Conservation (phyloP, 1,140 invertebrate genomes). For the Telenomus remus region DNA sequence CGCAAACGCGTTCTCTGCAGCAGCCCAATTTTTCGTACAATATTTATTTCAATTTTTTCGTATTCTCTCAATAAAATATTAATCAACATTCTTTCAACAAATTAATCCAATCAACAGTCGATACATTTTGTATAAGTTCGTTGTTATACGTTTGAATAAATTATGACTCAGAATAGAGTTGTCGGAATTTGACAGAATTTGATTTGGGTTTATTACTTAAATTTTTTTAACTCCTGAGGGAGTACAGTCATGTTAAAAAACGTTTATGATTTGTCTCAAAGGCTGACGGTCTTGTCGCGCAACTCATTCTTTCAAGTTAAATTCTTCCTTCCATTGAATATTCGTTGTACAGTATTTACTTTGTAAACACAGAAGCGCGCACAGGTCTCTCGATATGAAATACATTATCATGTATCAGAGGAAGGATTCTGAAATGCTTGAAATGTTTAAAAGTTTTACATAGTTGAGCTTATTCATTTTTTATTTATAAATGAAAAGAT, state of each 20-base stretch:
- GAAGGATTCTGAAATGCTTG: no score
- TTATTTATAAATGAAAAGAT: no score
- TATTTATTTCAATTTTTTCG: background rate
- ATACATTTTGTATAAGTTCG: no score
- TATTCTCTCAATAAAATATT: no score
- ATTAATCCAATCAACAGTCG: no score
- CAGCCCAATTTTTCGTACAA: conserved; percentile 22
- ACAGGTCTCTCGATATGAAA: conserved; percentile 10
- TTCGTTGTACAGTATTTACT: conserved; percentile 53
- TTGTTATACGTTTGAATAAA: no score
- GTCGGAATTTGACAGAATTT: no score
- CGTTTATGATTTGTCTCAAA: background rate
- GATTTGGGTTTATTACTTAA: no score
- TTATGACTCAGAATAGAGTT: no score
- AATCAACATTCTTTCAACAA: no score
- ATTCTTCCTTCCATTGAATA: conserved; percentile 55
- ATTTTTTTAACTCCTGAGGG: background rate
- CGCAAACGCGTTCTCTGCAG: conserved; percentile 35
- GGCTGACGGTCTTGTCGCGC: conserved; percentile 1
- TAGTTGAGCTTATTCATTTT: no score
- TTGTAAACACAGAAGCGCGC: conserved; percentile 45
- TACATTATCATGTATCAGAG: background rate
- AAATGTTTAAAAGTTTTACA: no score
- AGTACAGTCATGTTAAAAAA: background rate
- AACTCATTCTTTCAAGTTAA: conserved; percentile 47